Percentiles rank a stretch among this genome's conserved stretches.
These are phyloP conservation scores for Panonychus citri DNA, from an alignment of 1,140 invertebrate species.

Conservation along the genomic window DNA sequence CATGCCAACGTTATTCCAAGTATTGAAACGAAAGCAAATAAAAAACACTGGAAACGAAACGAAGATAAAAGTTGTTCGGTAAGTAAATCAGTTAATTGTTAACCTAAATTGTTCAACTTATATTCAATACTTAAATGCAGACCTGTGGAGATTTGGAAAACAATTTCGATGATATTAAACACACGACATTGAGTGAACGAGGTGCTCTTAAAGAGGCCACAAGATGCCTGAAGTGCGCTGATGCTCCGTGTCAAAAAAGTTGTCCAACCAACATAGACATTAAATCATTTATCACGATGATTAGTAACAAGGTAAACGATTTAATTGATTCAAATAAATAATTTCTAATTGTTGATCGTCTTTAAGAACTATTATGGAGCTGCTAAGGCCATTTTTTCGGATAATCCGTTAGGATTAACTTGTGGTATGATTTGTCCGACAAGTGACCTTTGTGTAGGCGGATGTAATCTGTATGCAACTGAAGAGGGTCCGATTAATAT, in stretches of 20 bases:
- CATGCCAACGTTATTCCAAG: slow-evolving; percentile 55
- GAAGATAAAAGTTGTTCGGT: slow-evolving; percentile 55
- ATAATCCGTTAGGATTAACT: slow-evolving; percentile 84
- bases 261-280: slow-evolving; percentile 93
- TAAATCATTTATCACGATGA: slow-evolving; percentile 87
- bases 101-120: background rate
- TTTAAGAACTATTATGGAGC: slow-evolving; percentile 90
- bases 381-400: slow-evolving; percentile 82
- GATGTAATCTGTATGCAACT: slow-evolving; percentile 77
- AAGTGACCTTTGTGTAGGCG: slow-evolving; percentile 88
- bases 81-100: slow-evolving; percentile 21
- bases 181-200: slow-evolving; percentile 81
- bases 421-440: slow-evolving; percentile 99
- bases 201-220: slow-evolving; percentile 71
- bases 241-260: slow-evolving; percentile 93
- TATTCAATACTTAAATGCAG: slow-evolving; percentile 25
- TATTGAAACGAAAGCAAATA: slow-evolving; percentile 54
- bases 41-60: slow-evolving; percentile 87
- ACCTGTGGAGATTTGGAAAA: slow-evolving; percentile 45
- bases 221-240: slow-evolving; percentile 83
- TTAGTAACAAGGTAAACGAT: slow-evolving; percentile 58
- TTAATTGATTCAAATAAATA: background rate
- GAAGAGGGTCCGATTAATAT: slow-evolving; percentile 98
- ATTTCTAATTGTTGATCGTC: slow-evolving; percentile 10
- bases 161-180: slow-evolving; percentile 92